Base-by-base conservation (phyloP, 2,888 invertebrate genomes). In the Volucella zonaria region DNA sequence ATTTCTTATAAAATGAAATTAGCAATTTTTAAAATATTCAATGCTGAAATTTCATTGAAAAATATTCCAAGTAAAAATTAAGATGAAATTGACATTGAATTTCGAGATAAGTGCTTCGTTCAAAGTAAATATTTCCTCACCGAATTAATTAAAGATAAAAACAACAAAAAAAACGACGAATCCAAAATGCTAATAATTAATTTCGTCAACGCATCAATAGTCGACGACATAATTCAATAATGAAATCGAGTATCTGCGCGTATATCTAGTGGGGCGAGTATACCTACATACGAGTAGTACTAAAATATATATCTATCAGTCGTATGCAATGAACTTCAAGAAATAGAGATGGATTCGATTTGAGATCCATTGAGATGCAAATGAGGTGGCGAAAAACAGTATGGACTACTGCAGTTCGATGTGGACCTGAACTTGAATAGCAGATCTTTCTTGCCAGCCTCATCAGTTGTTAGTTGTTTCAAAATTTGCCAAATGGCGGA, bases 161-260 rank as follows among this genome's bases (percentile, higher is more conserved):
- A 31, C 1, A 31, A 18, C 1, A 23, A 23, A 23, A 31, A 31
- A 6, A 31, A 31, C 31, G 6, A 3, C 31, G 31, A 79, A 66
- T 80, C 80, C 59, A 75, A 83, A 83, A 83, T 83, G 83, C 80
- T 80, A 83, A 83, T 80, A 79, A 80, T 75, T 67, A 71, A 76
- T 83, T 83, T 83, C 83, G 49, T 79, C 83, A 83, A 74, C 56
- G 61, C 59, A 54, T 51, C 61, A 70, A 79, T 67, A 66, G 45
- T 40, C 83, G 15, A 75, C 75, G 66, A 83, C 75, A 80, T 80
- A 61, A 80, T 79, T 71, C 80, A 66, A 75, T 76, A 79, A 66
- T 66, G 66, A 75, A 75, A 79, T 79, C 59, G 43, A 40, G 31
- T 31, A 31, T 31, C 31, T 31, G 31, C 67, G 58, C 61, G 71